phyloP scores from a whole-genome alignment of 2,888 invertebrate genomes.

The Mayetiola destructor region DNA sequence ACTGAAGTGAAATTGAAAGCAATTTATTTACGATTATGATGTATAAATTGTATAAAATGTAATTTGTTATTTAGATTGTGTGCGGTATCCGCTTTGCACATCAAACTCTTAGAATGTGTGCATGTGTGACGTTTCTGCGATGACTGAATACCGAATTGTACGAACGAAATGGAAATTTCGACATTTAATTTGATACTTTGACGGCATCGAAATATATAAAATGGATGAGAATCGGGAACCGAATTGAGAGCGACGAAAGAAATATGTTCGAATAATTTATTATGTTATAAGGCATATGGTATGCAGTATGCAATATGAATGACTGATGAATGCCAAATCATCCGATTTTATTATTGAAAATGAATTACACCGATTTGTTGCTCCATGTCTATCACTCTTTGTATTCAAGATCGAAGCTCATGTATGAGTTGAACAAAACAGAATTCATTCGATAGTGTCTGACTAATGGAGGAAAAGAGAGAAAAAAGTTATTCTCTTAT shows the following conservation, averaged over 20 bases:
- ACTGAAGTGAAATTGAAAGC: constrained; percentile 3
- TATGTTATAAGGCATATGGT: constrained; percentile 7
- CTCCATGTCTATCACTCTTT: neutral
- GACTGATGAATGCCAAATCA: constrained; percentile 9
- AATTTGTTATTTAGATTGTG: constrained; percentile 3
- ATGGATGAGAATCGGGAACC: neutral
- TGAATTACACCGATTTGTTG: constrained; percentile 4
- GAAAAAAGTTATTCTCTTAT: no score
- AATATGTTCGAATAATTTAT: constrained; percentile 12
- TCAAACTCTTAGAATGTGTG: no score
- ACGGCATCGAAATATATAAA: neutral
- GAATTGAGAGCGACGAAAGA: neutral
- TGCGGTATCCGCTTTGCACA: no score
- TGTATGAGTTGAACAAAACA: neutral
- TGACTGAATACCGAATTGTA: neutral
- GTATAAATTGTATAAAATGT: no score
- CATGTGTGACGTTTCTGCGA: neutral
- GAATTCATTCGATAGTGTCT: neutral
- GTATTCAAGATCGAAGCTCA: neutral
- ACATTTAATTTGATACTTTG: neutral
- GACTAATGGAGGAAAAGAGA: neutral
- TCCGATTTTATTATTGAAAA: constrained; percentile 11
- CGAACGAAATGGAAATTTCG: neutral
- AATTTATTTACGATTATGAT: constrained; percentile 9
- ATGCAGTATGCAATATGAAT: no score